These are phyloP conservation scores for Tenualosa thibaudeaui DNA, from an alignment of 2,797 vertebrate species.

Conservation along the genomic window DNA sequence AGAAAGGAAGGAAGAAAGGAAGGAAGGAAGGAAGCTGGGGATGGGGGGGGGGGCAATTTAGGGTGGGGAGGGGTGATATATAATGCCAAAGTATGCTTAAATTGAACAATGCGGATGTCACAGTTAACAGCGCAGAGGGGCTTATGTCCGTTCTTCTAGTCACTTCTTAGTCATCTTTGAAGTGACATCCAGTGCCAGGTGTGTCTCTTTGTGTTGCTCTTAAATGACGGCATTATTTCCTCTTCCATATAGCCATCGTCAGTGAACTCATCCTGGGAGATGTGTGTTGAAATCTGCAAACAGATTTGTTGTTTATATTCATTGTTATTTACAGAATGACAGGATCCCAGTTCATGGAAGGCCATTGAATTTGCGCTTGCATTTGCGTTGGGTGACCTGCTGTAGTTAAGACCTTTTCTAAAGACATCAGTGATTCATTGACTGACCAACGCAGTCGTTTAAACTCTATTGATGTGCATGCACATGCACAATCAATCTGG, in stretches of 20 bases:
- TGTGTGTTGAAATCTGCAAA: neutral
- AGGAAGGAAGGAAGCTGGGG: no score
- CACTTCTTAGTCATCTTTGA: neutral
- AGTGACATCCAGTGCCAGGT: neutral
- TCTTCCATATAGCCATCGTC: neutral
- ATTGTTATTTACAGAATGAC: neutral
- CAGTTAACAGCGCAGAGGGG: conserved; percentile 56
- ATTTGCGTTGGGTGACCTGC: neutral
- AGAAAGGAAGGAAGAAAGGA: neutral
- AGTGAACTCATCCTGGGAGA: neutral
- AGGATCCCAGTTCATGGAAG: neutral
- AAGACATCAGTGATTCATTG: neutral
- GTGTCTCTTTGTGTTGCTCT: neutral
- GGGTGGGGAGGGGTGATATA: conserved; percentile 36
- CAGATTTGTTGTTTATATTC: neutral
- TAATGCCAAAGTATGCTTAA: conserved; percentile 60
- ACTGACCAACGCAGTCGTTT: neutral
- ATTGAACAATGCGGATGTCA: conserved; percentile 66
- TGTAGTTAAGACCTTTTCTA: neutral
- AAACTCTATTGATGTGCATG: neutral
- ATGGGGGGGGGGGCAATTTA: conserved; percentile 22
- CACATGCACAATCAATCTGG: neutral
- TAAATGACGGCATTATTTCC: neutral
- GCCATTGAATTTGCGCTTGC: neutral
- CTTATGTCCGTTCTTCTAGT: conserved; percentile 15